Conservation (phyloP, 30 jellyfish, hydroid and myxozoan genomes). For the Phacellophora camtschatica region DNA sequence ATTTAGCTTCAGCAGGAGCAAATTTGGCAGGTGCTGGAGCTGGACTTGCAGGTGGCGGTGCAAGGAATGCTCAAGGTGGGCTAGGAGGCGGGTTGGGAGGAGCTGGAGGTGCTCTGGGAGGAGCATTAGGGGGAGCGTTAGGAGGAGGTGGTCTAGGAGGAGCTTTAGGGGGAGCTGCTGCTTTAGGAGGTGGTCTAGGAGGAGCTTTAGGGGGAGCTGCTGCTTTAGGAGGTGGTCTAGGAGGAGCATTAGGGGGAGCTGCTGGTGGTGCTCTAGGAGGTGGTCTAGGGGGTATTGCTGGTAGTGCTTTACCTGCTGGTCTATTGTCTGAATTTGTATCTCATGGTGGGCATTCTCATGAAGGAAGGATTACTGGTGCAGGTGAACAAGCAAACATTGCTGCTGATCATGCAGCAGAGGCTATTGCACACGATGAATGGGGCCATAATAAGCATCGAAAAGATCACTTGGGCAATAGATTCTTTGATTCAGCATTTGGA, state of each 20-base stretch:
- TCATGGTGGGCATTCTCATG: conserved; percentile 42
- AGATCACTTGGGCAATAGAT: conserved; percentile 45
- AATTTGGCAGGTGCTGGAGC: conserved; percentile 53
- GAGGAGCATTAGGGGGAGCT: neutral
- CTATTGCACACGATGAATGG: conserved; percentile 70
- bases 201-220: neutral
- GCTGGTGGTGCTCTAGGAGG: conserved; percentile 35
- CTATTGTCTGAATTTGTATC: conserved; percentile 1
- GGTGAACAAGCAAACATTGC: conserved; percentile 81
- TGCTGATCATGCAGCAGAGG: conserved; percentile 69
- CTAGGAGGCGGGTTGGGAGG: conserved; percentile 42
- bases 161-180: conserved; percentile 25
- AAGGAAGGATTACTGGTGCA: conserved; percentile 56
- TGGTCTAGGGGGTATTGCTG: too few relatives aligned
- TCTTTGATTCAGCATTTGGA: conserved; percentile 68
- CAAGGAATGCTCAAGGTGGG: neutral
- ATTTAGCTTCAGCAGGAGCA: conserved; percentile 55
- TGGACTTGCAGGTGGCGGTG: neutral
- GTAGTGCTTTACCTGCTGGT: conserved; percentile 32
- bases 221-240: conserved; percentile 32
- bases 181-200: neutral
- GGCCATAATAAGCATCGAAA: conserved; percentile 55
- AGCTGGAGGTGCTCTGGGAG: conserved; percentile 70
- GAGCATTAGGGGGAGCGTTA: conserved; percentile 51
- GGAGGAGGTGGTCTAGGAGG: conserved; percentile 58